Evolutionary conservation across 2,797 vertebrate species (phyloP), one percentile per base, ranked within the genome.

Genomic region (Galagoides demidoff): DNA sequence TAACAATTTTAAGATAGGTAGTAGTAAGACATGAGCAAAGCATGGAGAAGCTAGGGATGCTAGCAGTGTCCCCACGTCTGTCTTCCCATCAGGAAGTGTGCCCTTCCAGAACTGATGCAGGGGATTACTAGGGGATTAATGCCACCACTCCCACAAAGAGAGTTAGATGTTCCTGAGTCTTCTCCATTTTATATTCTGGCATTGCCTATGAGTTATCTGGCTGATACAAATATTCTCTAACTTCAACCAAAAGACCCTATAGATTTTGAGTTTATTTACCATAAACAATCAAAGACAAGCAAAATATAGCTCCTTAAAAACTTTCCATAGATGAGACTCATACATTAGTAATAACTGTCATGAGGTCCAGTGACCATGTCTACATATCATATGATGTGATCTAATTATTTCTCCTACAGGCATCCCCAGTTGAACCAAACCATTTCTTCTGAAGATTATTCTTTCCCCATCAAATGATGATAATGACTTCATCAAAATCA

Each of bases 401-500:
- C 43, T 34, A 7, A 27, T 63, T 39, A 14, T 64, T 81, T 73
- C 73, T 70, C 92, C 19, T 31, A 57, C 23, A 37, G 88, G 76
- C 45, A 91, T 82, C 22, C 37, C 23, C 66, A 89, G 8, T 5
- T 57, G 73, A 77, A 43, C 49, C 34, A 63, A 59, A 57, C 9
- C 57, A 88, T 78, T 85, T 92, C 68, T 90, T 85, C 82, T 45
- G 70, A 90, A 85, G 39, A n/a, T 19, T 37, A 19, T 16, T 19
- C n/a, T 89, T 87, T 89, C 43, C 37, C 37, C 9, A 73, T 52
- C 63, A 68, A 78, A 93, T 49, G 66, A 59, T 39, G 77, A 29
- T 64, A 37, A 90, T n/a, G 13, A 90, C 49, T 87, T 89, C 61
- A 87, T 87, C 59, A 85, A 81, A 89, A 49, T 84, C 63, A 78